Percentiles rank a stretch among this genome's conserved stretches.
These are phyloP conservation scores for Nasonia longicornis DNA, from an alignment of 1,140 invertebrate species.

Conservation along the genomic window DNA sequence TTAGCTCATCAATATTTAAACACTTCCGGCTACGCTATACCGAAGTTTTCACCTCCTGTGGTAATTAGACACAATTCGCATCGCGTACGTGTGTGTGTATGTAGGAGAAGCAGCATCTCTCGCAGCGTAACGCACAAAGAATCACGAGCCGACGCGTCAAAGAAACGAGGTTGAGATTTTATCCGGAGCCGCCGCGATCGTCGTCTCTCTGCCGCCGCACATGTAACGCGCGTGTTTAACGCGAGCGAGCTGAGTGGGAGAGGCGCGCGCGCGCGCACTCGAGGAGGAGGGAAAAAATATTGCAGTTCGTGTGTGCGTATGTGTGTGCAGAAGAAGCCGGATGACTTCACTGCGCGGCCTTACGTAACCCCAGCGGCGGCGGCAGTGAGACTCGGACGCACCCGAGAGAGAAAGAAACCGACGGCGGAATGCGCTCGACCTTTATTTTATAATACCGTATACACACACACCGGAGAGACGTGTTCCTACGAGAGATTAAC, in stretches of 20 bases:
- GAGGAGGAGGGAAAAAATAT: slow-evolving; percentile 12
- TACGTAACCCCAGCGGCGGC: slow-evolving; percentile 27
- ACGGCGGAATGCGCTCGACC: slow-evolving; percentile 9
- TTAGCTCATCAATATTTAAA: too few relatives aligned
- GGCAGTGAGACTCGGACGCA: not conserved
- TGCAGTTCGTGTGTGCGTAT: not conserved
- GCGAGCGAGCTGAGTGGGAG: slow-evolving; percentile 28
- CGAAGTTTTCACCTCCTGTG: too few relatives aligned
- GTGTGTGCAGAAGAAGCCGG: slow-evolving; percentile 28
- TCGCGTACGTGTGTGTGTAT: too few relatives aligned
- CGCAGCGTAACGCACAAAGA: not conserved
- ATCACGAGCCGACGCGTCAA: not conserved
- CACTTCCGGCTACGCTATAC: too few relatives aligned
- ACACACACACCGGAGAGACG: not conserved
- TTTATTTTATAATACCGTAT: not conserved
- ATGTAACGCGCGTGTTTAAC: not conserved
- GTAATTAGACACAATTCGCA: too few relatives aligned
- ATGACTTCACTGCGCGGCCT: slow-evolving; percentile 42
- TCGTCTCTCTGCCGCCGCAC: not conserved
- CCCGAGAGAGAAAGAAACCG: slow-evolving; percentile 16
- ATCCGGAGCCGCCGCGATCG: not conserved
- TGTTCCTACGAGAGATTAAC: slow-evolving; percentile 5
- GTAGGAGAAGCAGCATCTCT: too few relatives aligned
- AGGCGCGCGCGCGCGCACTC: not conserved
- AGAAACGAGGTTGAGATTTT: slow-evolving; percentile 30